Base-by-base conservation (phyloP, 2,797 vertebrate species). In the Glyptemys insculpta region DNA sequence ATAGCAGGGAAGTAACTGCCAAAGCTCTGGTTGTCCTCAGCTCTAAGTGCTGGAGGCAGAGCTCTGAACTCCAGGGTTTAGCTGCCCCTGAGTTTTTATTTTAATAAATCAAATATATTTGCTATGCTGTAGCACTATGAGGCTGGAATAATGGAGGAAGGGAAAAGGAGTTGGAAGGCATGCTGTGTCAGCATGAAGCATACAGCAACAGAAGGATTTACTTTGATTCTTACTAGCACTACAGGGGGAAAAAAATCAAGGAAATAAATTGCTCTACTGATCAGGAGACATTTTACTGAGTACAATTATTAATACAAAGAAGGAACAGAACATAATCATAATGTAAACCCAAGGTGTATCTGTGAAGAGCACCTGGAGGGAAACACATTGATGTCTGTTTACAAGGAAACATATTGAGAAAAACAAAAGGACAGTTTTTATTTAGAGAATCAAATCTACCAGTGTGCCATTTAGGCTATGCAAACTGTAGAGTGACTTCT, bases 231-330 rank as follows among this genome's bases (percentile, higher is more conserved):
- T 2, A n/a, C 52, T 3, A 56, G 49, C 34, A 49, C 65, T 12
- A 83, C 47, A 78, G 41, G 29, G 29, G 14, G 25, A 23, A 83
- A 93, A 90, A 79, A 72, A 91, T 31, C 79, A 79, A 41, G 88
- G 49, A 78, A 88, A 68, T 5, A 80, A 37, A 92, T 80, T 53
- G 44, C 54, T 86, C 53, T 44, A 50, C 87, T 90, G 68, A 91
- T 83, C 52, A 57, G 59, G 79, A 90, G 53, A 72, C 59, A 76
- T 81, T 76, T 41, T 81, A 15, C 54, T 74, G 44, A 5, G 44
- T 44, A 65, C 31, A 85, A 85, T 96, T 87, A 92, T 86, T 90
- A 91, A 94, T 94, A 91, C 56, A 86, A 93, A 90, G 56, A 94
- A 92, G 86, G 80, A 95, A 92, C 4, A 44, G 86, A 78, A 78